Conservation (phyloP, 2,888 invertebrate species). For the Petrophora chlorosata region DNA sequence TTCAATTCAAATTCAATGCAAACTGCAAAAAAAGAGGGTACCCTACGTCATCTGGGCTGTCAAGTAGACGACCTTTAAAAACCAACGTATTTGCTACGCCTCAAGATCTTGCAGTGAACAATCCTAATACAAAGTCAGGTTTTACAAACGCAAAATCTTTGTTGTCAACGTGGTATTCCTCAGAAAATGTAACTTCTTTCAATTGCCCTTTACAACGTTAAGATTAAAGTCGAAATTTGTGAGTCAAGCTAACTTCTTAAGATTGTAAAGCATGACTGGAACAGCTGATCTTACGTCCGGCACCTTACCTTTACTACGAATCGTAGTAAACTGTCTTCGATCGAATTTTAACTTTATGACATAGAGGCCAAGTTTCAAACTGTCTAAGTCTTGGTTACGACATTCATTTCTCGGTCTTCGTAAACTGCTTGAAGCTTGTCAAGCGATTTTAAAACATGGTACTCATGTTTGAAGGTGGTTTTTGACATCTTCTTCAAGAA, state of each 20-base stretch:
- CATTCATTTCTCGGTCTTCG: conserved; percentile 16
- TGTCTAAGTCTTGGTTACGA: background rate
- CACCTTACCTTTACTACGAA: conserved; percentile 58
- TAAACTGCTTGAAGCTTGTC: conserved; percentile 6
- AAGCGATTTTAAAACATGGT: conserved; percentile 15
- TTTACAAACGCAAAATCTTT: conserved; percentile 15
- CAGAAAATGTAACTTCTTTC: background rate
- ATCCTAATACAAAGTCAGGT: conserved; percentile 14
- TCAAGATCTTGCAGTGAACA: conserved; percentile 5
- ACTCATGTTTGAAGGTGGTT: background rate
- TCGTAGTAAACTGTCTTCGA: conserved; percentile 42
- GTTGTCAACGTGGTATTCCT: conserved; percentile 14
- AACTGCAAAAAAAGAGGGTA: background rate
- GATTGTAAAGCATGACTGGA: conserved; percentile 39
- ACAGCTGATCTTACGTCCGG: conserved; percentile 72
- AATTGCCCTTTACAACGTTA: background rate
- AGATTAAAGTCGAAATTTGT: conserved; percentile 9
- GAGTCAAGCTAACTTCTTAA: conserved; percentile 16
- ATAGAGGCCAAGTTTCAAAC: conserved; percentile 25
- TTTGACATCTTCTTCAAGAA: conserved; percentile 21
- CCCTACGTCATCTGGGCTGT: background rate
- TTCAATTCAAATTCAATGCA: background rate
- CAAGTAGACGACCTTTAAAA: conserved; percentile 6
- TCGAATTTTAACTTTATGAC: conserved; percentile 1
- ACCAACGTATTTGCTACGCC: background rate